Conservation (phyloP, 2,888 invertebrate species). For the Aproaerema taeniolella region DNA sequence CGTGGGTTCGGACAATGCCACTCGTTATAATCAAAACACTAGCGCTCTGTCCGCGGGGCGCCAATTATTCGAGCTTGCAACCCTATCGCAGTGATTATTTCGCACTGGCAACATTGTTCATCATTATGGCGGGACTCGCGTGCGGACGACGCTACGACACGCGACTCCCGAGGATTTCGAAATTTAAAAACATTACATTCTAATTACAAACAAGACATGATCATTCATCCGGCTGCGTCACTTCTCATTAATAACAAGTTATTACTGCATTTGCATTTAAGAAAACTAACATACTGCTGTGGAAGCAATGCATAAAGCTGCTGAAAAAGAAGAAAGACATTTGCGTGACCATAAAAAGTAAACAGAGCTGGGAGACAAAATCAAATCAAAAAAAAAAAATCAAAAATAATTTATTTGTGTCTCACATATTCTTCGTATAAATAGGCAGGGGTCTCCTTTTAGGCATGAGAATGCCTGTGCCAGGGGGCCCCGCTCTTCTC, state of each 20-base stretch:
- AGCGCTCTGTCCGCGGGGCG: constrained; percentile 66
- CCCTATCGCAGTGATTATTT: constrained; percentile 61
- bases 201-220: constrained; percentile 16
- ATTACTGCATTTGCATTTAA: too few species aligned
- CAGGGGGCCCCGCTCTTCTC: too few species aligned
- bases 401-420: too few species aligned
- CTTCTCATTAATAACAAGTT: constrained; percentile 1
- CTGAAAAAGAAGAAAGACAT: too few species aligned
- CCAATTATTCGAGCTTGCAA: constrained; percentile 70
- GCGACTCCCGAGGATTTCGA: constrained; percentile 33
- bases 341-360: too few species aligned
- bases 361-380: too few species aligned
- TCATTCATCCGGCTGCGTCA: constrained; percentile 10
- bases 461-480: too few species aligned
- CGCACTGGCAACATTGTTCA: constrained; percentile 59
- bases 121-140: constrained; percentile 44
- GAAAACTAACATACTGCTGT: too few species aligned
- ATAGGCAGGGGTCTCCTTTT: too few species aligned
- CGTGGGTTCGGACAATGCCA: constrained; percentile 43
- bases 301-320: too few species aligned
- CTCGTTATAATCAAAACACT: constrained; percentile 73
- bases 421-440: too few species aligned
- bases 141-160: constrained; percentile 31
- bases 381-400: too few species aligned
- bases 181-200: constrained; percentile 27